Conservation (phyloP, 2,797 vertebrate species). For the Helicolenus hilgendorfi region DNA sequence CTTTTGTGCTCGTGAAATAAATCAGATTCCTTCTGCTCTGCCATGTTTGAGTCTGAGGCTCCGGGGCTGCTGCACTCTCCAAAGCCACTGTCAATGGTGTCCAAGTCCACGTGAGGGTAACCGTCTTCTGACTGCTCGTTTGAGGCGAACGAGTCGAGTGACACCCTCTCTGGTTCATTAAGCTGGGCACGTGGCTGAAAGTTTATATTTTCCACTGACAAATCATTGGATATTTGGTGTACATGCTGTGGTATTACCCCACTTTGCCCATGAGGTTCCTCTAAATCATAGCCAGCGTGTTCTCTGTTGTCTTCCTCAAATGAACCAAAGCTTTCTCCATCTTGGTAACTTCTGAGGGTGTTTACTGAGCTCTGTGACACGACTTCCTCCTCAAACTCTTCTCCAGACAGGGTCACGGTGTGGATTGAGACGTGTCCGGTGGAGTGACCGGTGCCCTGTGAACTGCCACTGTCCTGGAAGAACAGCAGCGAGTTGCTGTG, state of each 20-base stretch:
- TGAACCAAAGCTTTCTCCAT: constrained; percentile 34
- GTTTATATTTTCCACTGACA: constrained; percentile 53
- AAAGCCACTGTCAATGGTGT: constrained; percentile 96
- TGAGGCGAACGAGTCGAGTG: constrained; percentile 85
- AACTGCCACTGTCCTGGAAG: constrained; percentile 35
- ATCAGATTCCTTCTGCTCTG: constrained; percentile 50
- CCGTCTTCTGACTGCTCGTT: constrained; percentile 88
- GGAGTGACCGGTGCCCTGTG: constrained; percentile 73
- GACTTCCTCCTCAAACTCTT: constrained; percentile 78
- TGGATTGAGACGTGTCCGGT: constrained; percentile 93
- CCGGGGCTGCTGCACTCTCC: constrained; percentile 91
- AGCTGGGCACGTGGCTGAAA: constrained; percentile 78
- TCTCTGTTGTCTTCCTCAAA: constrained; percentile 69
- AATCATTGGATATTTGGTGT: constrained; percentile 62
- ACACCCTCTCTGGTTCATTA: constrained; percentile 87
- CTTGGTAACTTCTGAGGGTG: constrained; percentile 42
- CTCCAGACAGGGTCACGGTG: constrained; percentile 92
- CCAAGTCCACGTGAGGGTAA: constrained; percentile 93
- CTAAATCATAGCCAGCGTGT: constrained; percentile 10
- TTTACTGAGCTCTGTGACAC: constrained; percentile 51
- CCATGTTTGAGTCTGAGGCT: constrained; percentile 68
- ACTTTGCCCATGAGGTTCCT: neutral
- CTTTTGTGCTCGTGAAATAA: constrained; percentile 62
- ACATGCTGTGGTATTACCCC: constrained; percentile 40
- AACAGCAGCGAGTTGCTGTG: constrained; percentile 43